A percentile compares a stretch with the other conserved stretches of the same genome.
These are phyloP conservation scores for Xyrauchen texanus DNA, from an alignment of 2,113 vertebrate species.

Conservation along the genomic window DNA sequence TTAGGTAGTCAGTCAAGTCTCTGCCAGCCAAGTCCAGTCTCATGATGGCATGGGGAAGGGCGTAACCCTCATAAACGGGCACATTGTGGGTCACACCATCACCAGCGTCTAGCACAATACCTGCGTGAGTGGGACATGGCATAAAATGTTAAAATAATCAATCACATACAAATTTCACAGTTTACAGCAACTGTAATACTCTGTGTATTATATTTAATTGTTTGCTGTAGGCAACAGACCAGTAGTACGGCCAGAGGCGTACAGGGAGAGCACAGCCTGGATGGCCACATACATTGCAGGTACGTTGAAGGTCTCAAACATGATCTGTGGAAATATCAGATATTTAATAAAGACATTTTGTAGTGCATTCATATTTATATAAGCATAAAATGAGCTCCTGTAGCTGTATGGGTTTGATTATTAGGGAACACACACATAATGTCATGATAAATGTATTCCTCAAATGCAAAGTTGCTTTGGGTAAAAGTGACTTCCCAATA, in stretches of 20 bases:
- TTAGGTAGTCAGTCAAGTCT: slow-evolving; percentile 61
- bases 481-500: too few species aligned
- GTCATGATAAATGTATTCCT: too few species aligned
- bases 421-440: too few species aligned
- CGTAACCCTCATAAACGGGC: slow-evolving; percentile 58
- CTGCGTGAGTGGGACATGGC: not conserved
- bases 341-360: too few species aligned
- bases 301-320: slow-evolving; percentile 93
- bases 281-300: slow-evolving; percentile 93
- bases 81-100: slow-evolving; percentile 56
- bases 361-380: too few species aligned
- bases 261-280: slow-evolving; percentile 89
- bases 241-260: slow-evolving; percentile 88
- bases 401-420: too few species aligned
- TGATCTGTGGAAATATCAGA: slow-evolving; percentile 74
- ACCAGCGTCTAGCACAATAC: slow-evolving; percentile 58
- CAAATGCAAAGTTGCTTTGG: too few species aligned
- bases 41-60: slow-evolving; percentile 60
- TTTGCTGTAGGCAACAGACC: slow-evolving; percentile 71
- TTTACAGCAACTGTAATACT: too few species aligned
- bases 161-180: too few species aligned
- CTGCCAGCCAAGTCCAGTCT: slow-evolving; percentile 58
- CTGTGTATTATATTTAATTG: too few species aligned
- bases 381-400: too few species aligned
- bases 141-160: not conserved